Percentiles rank a stretch among this genome's conserved stretches.
Evolutionary conservation across 2,888 invertebrate species (phyloP).

Genomic region (Automeris io): DNA sequence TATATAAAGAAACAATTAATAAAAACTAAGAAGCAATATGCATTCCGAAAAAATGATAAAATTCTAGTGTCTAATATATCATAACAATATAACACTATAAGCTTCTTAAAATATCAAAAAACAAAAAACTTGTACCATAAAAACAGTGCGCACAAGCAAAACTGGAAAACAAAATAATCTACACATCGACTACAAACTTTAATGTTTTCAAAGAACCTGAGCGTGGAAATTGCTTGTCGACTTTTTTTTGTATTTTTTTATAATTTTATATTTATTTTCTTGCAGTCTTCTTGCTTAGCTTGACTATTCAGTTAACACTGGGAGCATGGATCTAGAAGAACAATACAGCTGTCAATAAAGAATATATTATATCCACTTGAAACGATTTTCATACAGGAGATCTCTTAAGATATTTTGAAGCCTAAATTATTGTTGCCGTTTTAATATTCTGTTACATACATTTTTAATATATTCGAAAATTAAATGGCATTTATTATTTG

Average conservation of each 20-base stretch:
- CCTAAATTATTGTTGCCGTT: too few species aligned
- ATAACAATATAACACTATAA: too few species aligned
- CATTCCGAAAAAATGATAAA: too few species aligned
- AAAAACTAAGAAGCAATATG: too few species aligned
- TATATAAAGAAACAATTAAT: too few species aligned
- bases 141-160: slow-evolving; percentile 23
- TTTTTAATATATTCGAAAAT: too few species aligned
- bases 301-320: slow-evolving; percentile 87
- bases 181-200: slow-evolving; percentile 47
- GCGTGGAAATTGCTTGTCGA: slow-evolving; percentile 39
- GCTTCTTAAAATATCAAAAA: slow-evolving; percentile 4
- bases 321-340: slow-evolving; percentile 85
- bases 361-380: too few species aligned
- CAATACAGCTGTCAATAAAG: background rate
- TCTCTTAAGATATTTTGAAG: too few species aligned
- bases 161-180: slow-evolving; percentile 20
- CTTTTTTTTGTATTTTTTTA: slow-evolving; percentile 29
- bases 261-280: slow-evolving; percentile 39
- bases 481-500: too few species aligned
- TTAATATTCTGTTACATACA: too few species aligned
- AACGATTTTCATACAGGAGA: too few species aligned
- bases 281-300: slow-evolving; percentile 73
- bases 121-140: slow-evolving; percentile 15
- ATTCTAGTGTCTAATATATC: too few species aligned
- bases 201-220: slow-evolving; percentile 58